Conservation (phyloP, 2,113 vertebrate genomes). For the Sclerurus mexicanus region DNA sequence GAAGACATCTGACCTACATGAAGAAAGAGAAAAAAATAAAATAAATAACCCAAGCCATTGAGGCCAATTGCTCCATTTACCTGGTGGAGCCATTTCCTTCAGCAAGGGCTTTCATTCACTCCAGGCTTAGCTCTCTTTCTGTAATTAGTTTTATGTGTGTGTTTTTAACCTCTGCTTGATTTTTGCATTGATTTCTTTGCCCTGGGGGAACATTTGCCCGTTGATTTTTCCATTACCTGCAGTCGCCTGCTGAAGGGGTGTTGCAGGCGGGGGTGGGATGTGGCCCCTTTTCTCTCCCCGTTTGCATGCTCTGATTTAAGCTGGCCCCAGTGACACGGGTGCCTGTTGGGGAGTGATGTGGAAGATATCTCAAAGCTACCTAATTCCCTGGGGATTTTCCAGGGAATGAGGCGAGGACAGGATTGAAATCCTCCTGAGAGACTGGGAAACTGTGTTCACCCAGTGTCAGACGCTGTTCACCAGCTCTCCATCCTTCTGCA, state of each 20-base stretch:
- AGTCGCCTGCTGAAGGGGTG: not conserved
- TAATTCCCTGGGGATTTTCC: not conserved
- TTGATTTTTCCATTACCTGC: not conserved
- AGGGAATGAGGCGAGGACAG: not conserved
- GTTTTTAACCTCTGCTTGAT: not conserved
- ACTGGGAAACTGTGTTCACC: not conserved
- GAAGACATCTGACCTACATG: constrained; percentile 42
- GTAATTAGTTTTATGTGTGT: not conserved
- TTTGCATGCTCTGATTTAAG: not conserved
- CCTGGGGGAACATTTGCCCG: not conserved
- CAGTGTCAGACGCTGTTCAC: not conserved
- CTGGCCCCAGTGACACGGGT: not conserved
- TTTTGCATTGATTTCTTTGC: constrained; percentile 20
- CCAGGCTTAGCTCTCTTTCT: not conserved
- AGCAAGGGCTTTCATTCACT: not conserved
- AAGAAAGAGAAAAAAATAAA: constrained; percentile 20
- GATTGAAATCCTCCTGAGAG: not conserved
- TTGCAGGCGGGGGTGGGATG: not conserved
- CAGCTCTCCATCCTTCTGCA: not conserved
- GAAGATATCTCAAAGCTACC: not conserved
- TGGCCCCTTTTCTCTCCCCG: not conserved
- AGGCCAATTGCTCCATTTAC: constrained; percentile 30
- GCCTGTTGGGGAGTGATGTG: rapidly evolving
- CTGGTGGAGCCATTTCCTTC: constrained; percentile 19
- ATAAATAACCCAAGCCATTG: constrained; percentile 25